phyloP scores from a whole-genome alignment of 2,888 invertebrate species.

The Periphyllus acericola region DNA sequence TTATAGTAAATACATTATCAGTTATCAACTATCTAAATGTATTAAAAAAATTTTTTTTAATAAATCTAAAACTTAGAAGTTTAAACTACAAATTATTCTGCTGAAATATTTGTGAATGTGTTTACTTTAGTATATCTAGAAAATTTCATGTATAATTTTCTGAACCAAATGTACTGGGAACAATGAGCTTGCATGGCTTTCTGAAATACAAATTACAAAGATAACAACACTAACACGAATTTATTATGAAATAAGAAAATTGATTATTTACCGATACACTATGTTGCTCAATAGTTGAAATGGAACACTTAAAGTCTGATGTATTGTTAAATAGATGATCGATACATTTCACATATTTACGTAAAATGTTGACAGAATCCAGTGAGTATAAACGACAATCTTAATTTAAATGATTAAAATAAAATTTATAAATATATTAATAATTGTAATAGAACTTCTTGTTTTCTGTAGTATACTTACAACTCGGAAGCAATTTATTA shows the following conservation, averaged over 20 bases:
- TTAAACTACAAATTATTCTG: slow-evolving; percentile 19
- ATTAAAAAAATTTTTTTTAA: slow-evolving; percentile 5
- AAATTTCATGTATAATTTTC: slow-evolving; percentile 86
- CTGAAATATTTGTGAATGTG: slow-evolving; percentile 68
- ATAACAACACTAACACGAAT: not conserved
- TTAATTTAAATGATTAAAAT: slow-evolving; percentile 68
- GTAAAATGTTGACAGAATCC: slow-evolving; percentile 84
- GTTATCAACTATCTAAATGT: slow-evolving; percentile 11
- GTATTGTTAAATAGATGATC: slow-evolving; percentile 80
- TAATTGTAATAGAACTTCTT: not conserved
- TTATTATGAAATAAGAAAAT: slow-evolving; percentile 23
- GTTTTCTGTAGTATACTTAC: slow-evolving; percentile 64
- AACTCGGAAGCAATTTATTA: slow-evolving; percentile 65
- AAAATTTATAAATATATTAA: not conserved
- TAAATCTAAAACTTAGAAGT: not conserved
- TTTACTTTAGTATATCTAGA: slow-evolving; percentile 93
- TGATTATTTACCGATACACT: slow-evolving; percentile 66
- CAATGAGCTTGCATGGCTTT: slow-evolving; percentile 86
- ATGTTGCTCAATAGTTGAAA: slow-evolving; percentile 66
- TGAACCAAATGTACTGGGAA: slow-evolving; percentile 96
- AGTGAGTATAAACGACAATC: slow-evolving; percentile 85
- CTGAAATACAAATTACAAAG: slow-evolving; percentile 66
- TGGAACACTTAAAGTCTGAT: slow-evolving; percentile 63
- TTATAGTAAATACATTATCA: slow-evolving; percentile 44
- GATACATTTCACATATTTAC: slow-evolving; percentile 86